Conservation (phyloP, 2,797 vertebrate species). For the Ptychadena robeensis region DNA sequence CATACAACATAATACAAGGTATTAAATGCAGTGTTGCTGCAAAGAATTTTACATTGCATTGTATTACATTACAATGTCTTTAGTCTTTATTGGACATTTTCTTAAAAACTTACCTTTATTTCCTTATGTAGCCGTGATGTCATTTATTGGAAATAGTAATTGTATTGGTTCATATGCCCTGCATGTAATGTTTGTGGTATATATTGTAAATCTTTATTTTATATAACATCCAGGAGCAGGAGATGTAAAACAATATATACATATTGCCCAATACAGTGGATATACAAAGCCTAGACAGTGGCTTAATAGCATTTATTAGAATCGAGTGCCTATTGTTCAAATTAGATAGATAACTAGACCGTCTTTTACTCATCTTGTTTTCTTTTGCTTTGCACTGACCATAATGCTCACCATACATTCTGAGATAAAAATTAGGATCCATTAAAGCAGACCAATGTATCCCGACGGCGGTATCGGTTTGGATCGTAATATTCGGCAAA, state of each 20-base stretch:
- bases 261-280: background rate
- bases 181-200: background rate
- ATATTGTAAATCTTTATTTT: conserved; percentile 17
- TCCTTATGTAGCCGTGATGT: background rate
- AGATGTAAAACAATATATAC: background rate
- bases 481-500: too few relatives aligned
- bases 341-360: too few relatives aligned
- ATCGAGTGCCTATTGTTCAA: too few relatives aligned
- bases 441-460: too few relatives aligned
- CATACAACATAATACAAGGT: background rate
- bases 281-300: too few relatives aligned
- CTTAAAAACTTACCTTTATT: background rate
- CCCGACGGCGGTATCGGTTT: too few relatives aligned
- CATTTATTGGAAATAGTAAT: background rate
- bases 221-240: background rate
- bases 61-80: background rate
- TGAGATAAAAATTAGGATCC: too few relatives aligned
- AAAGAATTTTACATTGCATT: background rate
- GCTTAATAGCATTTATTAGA: too few relatives aligned
- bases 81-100: background rate
- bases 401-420: too few relatives aligned
- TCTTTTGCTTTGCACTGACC: too few relatives aligned
- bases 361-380: too few relatives aligned
- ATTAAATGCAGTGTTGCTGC: background rate
- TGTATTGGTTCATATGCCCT: background rate